phyloP scores from a whole-genome alignment of 2,888 invertebrate species.

The Agrotis puta region DNA sequence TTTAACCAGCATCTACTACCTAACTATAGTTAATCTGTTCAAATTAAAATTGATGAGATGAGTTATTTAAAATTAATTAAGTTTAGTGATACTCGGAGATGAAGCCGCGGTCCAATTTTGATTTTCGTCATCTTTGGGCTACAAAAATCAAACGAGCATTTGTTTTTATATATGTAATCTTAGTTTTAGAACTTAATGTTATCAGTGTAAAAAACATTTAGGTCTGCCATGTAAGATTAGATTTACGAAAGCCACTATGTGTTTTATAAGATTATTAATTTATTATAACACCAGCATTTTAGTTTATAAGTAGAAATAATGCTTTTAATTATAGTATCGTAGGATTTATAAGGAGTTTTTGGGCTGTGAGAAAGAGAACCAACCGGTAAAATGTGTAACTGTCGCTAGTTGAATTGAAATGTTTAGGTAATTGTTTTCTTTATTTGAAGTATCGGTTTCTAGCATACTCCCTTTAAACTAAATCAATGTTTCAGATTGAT shows the following conservation, averaged over 20 bases:
- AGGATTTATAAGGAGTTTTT: conserved; percentile 61
- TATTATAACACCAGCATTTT: conserved; percentile 44
- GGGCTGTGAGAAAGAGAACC: conserved; percentile 80
- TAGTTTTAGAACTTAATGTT: conserved; percentile 41
- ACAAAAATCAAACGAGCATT: conserved; percentile 21
- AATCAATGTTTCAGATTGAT: conserved; percentile 28
- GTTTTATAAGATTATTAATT: conserved; percentile 61
- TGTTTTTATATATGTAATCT: conserved; percentile 17
- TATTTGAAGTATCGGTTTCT: conserved; percentile 46
- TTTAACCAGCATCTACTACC: conserved; percentile 14
- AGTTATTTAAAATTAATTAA: conserved; percentile 17
- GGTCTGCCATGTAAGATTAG: conserved; percentile 53
- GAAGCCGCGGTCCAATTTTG: conserved; percentile 33
- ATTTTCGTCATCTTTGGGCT: conserved; percentile 15
- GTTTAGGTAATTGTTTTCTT: conserved; percentile 34
- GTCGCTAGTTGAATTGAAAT: conserved; percentile 33
- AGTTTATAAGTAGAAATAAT: conserved; percentile 52
- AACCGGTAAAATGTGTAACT: conserved; percentile 58
- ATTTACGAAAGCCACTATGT: conserved; percentile 36
- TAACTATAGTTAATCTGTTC: conserved; percentile 28
- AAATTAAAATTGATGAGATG: conserved; percentile 32
- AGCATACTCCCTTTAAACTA: conserved; percentile 36
- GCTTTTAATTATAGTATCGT: conserved; percentile 56
- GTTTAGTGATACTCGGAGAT: conserved; percentile 19
- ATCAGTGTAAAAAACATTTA: conserved; percentile 30